These are phyloP conservation scores for Drosophila asahinai DNA, from an alignment of 1,140 invertebrate genomes.

Conservation along the genomic window DNA sequence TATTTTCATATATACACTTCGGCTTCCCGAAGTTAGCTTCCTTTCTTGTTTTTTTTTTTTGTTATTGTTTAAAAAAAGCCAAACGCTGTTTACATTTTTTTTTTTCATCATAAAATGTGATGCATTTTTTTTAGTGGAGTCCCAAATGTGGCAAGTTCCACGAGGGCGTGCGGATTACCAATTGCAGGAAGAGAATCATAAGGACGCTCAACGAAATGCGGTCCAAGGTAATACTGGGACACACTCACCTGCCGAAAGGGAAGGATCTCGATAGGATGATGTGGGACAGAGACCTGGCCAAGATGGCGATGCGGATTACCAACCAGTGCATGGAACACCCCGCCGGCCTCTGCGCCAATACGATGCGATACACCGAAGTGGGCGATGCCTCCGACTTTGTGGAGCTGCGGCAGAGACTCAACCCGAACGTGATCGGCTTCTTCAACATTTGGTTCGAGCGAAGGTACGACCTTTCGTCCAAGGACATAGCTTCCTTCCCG, in stretches of 20 bases:
- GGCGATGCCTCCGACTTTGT: constrained; percentile 5
- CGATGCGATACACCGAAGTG: background rate
- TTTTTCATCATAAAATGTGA: background rate
- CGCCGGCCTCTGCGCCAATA: background rate
- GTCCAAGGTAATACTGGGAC: background rate
- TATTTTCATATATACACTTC: no score
- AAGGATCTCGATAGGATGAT: background rate
- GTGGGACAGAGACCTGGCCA: background rate
- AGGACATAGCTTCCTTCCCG: background rate
- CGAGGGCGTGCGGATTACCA: background rate
- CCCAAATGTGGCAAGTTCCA: background rate
- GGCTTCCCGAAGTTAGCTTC: no score
- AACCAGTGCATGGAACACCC: constrained; percentile 2
- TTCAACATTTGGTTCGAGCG: background rate
- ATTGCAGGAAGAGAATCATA: background rate
- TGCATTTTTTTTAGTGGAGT: constrained; percentile 2
- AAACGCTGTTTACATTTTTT: background rate
- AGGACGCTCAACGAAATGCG: background rate
- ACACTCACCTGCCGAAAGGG: background rate
- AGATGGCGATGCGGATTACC: background rate
- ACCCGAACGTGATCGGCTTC: background rate
- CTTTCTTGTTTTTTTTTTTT: no score
- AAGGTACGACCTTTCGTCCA: background rate
- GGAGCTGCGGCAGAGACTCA: accelerated
- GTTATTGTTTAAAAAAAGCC: no score